Base-by-base conservation (phyloP, 2,797 vertebrate species). In the Borostomias antarcticus region DNA sequence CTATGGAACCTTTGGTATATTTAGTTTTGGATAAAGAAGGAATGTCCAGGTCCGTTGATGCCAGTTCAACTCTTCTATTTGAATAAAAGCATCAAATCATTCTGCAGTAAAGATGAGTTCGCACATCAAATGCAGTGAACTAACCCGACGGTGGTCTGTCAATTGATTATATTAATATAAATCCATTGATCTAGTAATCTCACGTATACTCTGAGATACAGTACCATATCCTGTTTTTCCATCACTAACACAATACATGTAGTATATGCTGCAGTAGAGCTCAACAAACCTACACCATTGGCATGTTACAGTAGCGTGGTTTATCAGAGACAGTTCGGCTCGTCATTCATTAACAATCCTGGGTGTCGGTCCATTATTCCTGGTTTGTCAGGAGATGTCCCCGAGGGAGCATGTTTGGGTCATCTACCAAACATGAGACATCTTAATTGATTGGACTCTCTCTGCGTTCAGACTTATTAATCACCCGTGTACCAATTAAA, bases 401-500 rank as follows among this genome's bases (percentile, higher is more conserved):
- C 32, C 61, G 45, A 66, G n/a, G 60, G 37, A 56, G 62, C 0
- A 28, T 21, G 68, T 10, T 58, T 50, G 62, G 26, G 58, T 63
- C 70, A 58, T 67, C 57, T 40, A 23, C 23, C 51, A 60, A 78
- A 69, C 45, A 21, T 54, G 21, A 37, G 65, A 68, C 67, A 66
- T 51, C 72, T 79, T 78, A 84, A 85, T 71, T 79, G 76, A 83
- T 75, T 69, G 56, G 62, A 57, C 47, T 78, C 82, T 85, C 78
- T 73, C 69, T 69, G 58, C 57, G 74, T 78, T 78, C 68, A 60
- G 73, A 64, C 69, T 75, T 83, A 82, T 83, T 84, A 79, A 79
- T 87, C 79, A 78, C 76, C 75, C 62, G 58, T 73, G 68, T 73
- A 82, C 77, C 74, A 86, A 85, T 87, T 86, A 86, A 70, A 74